These are phyloP conservation scores for Steatornis caripensis DNA, from an alignment of 2,113 vertebrate genomes.

Conservation along the genomic window DNA sequence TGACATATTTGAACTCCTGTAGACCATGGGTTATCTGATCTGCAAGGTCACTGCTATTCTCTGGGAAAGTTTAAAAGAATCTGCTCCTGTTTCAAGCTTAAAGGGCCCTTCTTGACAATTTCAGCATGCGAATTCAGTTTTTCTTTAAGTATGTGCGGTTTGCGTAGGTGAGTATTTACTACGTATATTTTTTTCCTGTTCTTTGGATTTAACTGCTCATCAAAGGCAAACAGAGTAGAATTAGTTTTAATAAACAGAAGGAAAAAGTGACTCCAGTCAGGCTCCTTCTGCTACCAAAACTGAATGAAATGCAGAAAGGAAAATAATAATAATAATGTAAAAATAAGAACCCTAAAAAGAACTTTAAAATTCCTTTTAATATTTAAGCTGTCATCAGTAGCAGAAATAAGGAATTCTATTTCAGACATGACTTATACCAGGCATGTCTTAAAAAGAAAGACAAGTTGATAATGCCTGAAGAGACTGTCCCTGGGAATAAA, in stretches of 20 bases:
- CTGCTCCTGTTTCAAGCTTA: slow-evolving; percentile 40
- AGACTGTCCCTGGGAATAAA: background rate
- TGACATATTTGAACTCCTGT: slow-evolving; percentile 65
- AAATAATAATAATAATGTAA: background rate
- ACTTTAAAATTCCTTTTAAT: background rate
- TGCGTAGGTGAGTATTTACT: background rate
- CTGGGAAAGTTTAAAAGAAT: slow-evolving; percentile 61
- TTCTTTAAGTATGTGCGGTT: background rate
- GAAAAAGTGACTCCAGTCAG: background rate
- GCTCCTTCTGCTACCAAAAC: background rate
- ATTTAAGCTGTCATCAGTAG: slow-evolving; percentile 4
- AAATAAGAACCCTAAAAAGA: slow-evolving; percentile 16
- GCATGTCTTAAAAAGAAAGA: slow-evolving; percentile 1
- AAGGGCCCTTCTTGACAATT: slow-evolving; percentile 8
- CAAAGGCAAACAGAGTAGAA: background rate
- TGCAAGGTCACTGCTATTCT: slow-evolving; percentile 63
- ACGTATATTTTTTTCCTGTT: background rate
- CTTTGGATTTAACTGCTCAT: background rate
- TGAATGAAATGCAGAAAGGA: background rate
- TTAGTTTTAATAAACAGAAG: background rate
- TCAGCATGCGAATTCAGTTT: background rate
- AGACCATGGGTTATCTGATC: slow-evolving; percentile 59
- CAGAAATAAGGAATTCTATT: slow-evolving; percentile 29
- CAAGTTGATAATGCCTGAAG: slow-evolving; percentile 9
- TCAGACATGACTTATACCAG: slow-evolving; percentile 12